Conservation (phyloP, 2,113 vertebrate genomes). For the Sapayoa aenigma region DNA sequence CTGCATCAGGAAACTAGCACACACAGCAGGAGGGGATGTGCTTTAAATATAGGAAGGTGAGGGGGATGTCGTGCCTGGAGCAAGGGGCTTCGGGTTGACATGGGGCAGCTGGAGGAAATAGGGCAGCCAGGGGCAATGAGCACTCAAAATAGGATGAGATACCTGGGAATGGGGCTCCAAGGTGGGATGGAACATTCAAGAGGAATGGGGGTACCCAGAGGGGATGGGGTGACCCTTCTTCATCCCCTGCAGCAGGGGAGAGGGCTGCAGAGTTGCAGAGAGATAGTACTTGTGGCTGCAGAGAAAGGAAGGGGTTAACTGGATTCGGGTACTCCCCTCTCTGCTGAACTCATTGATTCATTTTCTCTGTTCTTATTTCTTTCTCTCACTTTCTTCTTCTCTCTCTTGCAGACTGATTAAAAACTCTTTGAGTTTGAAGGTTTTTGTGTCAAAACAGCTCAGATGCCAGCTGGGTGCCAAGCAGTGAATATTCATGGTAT, state of each 20-base stretch:
- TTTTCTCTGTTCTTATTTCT: conserved; percentile 48
- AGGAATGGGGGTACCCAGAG: not conserved
- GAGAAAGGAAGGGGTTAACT: conserved; percentile 45
- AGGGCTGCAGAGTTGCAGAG: not conserved
- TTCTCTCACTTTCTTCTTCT: conserved; percentile 60
- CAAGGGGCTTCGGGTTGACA: not conserved
- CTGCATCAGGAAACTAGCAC: not conserved
- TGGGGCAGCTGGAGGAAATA: not conserved
- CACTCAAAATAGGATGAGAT: not conserved
- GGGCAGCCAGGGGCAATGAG: not conserved
- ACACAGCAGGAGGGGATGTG: not conserved
- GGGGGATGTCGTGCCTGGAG: not conserved
- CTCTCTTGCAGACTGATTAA: conserved; percentile 62
- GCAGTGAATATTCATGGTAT: conserved; percentile 66
- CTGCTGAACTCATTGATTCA: conserved; percentile 21
- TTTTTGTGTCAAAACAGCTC: conserved; percentile 69
- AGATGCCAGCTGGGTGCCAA: conserved; percentile 61
- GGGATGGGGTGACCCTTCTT: not conserved
- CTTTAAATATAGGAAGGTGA: not conserved
- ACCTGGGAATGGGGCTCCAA: not conserved
- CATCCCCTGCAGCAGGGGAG: not conserved
- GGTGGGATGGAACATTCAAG: not conserved
- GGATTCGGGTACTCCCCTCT: not conserved
- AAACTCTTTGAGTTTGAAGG: conserved; percentile 71
- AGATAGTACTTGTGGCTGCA: not conserved